Conservation (phyloP, 2,888 invertebrate species). For the Zele albiditarsus region DNA sequence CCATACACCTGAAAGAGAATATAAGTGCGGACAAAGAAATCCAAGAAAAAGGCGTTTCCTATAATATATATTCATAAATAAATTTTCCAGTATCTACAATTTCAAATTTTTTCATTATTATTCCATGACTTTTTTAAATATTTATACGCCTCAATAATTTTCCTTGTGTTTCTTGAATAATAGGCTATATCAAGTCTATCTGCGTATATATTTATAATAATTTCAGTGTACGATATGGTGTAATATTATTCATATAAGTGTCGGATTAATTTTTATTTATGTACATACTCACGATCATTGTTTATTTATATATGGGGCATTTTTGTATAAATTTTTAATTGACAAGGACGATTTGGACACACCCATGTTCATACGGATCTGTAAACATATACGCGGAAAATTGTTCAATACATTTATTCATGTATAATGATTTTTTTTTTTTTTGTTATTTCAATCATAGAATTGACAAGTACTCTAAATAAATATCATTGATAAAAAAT, state of each 20-base stretch:
- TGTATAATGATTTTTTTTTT: too few relatives aligned
- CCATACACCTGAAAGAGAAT: not conserved
- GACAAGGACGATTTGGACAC: too few relatives aligned
- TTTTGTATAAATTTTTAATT: too few relatives aligned
- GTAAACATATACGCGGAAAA: too few relatives aligned
- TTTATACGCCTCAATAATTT: not conserved
- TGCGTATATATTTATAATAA: not conserved
- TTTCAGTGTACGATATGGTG: not conserved
- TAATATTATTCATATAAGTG: not conserved
- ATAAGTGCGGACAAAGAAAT: not conserved
- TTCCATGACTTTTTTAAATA: not conserved
- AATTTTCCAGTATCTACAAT: not conserved
- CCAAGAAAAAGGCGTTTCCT: constrained; percentile 1
- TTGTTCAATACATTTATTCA: too few relatives aligned
- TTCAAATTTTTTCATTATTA: not conserved
- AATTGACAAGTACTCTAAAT: too few relatives aligned
- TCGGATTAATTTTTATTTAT: not conserved
- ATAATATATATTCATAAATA: not conserved
- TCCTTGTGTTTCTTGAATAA: not conserved
- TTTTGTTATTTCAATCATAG: too few relatives aligned
- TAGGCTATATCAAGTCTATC: not conserved
- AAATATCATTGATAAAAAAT: too few relatives aligned
- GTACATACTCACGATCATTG: not conserved
- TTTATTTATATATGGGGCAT: not conserved
- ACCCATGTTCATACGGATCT: too few relatives aligned